Percentiles rank a stretch among this genome's conserved stretches.
phyloP scores from a whole-genome alignment of 2,888 invertebrate species.

The Lasioglossum figueresi region DNA sequence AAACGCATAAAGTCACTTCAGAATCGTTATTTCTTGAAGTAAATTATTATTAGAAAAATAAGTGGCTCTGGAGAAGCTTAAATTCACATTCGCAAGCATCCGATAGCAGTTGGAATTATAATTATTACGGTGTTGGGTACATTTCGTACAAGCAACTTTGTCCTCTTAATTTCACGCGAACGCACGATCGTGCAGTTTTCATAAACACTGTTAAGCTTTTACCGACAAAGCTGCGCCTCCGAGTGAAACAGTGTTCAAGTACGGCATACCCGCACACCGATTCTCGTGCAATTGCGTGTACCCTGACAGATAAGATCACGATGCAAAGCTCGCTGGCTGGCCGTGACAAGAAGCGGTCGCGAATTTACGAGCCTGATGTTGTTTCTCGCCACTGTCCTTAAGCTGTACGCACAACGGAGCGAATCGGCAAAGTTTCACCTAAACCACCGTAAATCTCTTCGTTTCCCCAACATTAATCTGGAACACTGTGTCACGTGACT shows the following conservation, averaged over 20 bases:
- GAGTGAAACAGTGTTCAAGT: constrained; percentile 24
- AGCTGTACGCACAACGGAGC: constrained; percentile 26
- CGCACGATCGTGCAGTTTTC: constrained; percentile 14
- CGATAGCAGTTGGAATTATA: not conserved
- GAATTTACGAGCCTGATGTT: constrained; percentile 62
- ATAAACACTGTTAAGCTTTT: constrained; percentile 33
- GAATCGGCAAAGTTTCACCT: not conserved
- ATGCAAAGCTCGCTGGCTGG: constrained; percentile 57
- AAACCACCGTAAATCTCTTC: not conserved
- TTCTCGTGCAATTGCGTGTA: constrained; percentile 50
- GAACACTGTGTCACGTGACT: not conserved
- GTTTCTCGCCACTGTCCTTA: constrained; percentile 28
- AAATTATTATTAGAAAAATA: not conserved
- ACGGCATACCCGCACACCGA: constrained; percentile 24
- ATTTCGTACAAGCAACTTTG: not conserved
- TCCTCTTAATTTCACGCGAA: not conserved
- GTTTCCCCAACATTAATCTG: not conserved
- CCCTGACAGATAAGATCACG: constrained; percentile 65
- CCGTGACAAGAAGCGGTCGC: constrained; percentile 59
- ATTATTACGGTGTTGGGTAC: not conserved
- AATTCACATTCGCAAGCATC: not conserved
- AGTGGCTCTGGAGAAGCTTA: not conserved
- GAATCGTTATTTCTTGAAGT: not conserved
- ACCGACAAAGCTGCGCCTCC: constrained; percentile 41
- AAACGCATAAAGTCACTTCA: too few relatives aligned